Base-by-base conservation (phyloP, 2,113 vertebrate genomes). In the Phrynosoma platyrhinos region DNA sequence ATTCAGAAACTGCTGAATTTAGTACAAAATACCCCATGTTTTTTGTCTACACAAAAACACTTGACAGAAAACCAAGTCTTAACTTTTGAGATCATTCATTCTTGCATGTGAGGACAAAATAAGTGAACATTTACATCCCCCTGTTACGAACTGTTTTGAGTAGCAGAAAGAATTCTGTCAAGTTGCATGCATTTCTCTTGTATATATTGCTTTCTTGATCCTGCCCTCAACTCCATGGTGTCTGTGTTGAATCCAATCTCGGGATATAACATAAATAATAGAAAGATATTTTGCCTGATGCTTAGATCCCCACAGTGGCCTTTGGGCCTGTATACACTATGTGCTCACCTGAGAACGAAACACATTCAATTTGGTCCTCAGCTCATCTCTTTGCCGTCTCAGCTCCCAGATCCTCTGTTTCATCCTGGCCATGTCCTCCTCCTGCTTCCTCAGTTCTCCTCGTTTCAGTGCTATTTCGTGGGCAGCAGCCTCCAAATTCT, bases 401-500 rank as follows among this genome's bases (percentile, higher is more conserved):
- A 97, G 94, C 40, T 94, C 62, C 2, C 10, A 21, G 79, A 96
- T 91, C 21, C 64, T 90, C 0, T 30, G 85, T 27, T 68, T 42
- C 62, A 95, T 92, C 68, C 80, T 27, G 14, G 12, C 68, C 72
- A 90, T 68, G 1, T 64, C 79, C 13, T 92, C 82, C 13, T 83
- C 69, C 1, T 27, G 52, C 3, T 10, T 53, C 53, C 64, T 68
- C 0, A 0, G 8, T 18, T 90, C 82, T 42, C 93, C 75, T 8
- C 91, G 58, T 23, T 86, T 89, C 76, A 84, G 0, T 0, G 23
- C 66, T 20, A 82, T 30, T 25, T 76, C 62, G 0, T 3, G 80
- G 62, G 71, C 76, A 20, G 1, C 82, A 0, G 25, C 53, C 88
- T 97, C 96, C 79, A 97, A 87, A 76, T 21, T 79, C 71, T 96